Conservation (phyloP, 2,113 vertebrate genomes). For the Shinisaurus crocodilurus region DNA sequence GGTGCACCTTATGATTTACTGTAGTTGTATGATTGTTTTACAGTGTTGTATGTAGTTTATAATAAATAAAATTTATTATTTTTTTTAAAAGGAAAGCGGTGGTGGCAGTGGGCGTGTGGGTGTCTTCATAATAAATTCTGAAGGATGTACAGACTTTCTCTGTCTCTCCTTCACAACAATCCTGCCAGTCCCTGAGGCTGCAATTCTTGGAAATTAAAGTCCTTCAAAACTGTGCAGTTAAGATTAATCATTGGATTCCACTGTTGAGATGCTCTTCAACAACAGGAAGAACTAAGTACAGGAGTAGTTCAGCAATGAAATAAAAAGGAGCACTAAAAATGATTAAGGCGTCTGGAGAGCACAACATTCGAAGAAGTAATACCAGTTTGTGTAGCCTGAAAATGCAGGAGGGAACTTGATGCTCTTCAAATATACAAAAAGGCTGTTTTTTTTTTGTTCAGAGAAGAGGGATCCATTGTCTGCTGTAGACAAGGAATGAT, state of each 20-base stretch:
- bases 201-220: not conserved
- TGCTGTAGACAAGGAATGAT: not conserved
- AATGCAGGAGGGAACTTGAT: not conserved
- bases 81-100: too few relatives aligned
- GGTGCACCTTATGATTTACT: too few relatives aligned
- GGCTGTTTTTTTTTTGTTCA: not conserved
- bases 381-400: not conserved
- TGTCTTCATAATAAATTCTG: not conserved
- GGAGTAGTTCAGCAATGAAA: not conserved
- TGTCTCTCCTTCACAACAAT: too few relatives aligned
- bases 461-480: not conserved
- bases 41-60: too few relatives aligned
- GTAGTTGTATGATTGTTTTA: too few relatives aligned
- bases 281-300: not conserved
- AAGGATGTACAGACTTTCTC: not conserved
- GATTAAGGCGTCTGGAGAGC: not conserved
- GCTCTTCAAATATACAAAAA: not conserved
- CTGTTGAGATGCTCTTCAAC: not conserved
- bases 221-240: not conserved
- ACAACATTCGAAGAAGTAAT: not conserved
- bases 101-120: too few relatives aligned
- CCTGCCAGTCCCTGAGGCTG: not conserved
- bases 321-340: not conserved
- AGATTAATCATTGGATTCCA: not conserved
- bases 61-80: too few relatives aligned